Percentiles rank a stretch among this genome's conserved stretches.
phyloP scores from a whole-genome alignment of 2,888 invertebrate genomes.

The Linyphia triangularis region DNA sequence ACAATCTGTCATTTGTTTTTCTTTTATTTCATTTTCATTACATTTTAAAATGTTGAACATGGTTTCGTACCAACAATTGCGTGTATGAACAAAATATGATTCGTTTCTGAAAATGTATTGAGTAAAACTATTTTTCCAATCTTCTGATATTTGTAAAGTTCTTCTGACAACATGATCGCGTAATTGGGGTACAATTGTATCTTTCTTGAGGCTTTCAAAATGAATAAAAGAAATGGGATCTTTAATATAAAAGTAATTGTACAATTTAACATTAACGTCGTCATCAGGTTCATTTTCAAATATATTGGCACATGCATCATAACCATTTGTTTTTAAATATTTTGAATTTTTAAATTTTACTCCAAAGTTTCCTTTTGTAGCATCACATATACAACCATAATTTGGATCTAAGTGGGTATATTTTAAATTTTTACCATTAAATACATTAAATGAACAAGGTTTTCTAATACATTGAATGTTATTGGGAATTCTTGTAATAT shows the following conservation, averaged over 20 bases:
- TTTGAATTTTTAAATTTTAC: background rate
- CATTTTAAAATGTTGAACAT: background rate
- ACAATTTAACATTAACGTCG: background rate
- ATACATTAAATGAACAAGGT: constrained; percentile 17
- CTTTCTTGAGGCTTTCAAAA: background rate
- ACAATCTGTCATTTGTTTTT: background rate
- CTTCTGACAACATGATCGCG: background rate
- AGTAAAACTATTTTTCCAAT: constrained; percentile 21
- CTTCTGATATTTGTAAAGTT: constrained; percentile 18
- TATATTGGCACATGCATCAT: constrained; percentile 39
- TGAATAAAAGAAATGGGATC: constrained; percentile 16
- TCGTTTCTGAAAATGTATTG: constrained; percentile 2
- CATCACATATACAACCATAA: constrained; percentile 21
- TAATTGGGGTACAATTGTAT: background rate
- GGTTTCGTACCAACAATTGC: background rate
- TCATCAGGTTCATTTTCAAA: constrained; percentile 17
- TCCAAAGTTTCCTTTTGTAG: constrained; percentile 29
- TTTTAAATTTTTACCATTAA: constrained; percentile 26
- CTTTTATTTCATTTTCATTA: background rate
- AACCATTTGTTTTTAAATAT: background rate
- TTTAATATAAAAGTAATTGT: constrained; percentile 30
- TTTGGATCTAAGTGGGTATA: background rate
- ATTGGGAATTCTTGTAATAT: background rate
- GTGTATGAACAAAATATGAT: background rate
- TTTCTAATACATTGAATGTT: constrained; percentile 11